phyloP scores from a whole-genome alignment of 2,797 vertebrate genomes.

The Nothura maculosa region DNA sequence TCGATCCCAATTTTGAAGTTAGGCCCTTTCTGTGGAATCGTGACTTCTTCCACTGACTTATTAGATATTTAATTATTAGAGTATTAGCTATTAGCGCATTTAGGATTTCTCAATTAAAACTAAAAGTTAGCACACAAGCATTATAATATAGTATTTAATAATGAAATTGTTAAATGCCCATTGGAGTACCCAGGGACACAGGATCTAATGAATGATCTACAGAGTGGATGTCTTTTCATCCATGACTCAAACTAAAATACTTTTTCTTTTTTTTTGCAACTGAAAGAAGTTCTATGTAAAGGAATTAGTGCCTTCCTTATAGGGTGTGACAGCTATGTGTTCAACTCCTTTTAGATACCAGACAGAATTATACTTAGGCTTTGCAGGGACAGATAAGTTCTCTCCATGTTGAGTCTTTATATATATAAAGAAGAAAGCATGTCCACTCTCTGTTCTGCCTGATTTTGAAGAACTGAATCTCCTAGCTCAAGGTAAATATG shows the following conservation, averaged over 20 bases:
- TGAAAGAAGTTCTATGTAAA: background rate
- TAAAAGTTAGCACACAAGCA: background rate
- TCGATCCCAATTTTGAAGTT: background rate
- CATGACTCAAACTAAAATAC: background rate
- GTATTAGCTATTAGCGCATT: too few relatives aligned
- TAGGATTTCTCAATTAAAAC: background rate
- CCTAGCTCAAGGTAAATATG: background rate
- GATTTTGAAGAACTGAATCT: background rate
- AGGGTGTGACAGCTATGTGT: accelerated
- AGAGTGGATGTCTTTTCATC: accelerated
- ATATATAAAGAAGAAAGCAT: background rate
- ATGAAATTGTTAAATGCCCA: background rate
- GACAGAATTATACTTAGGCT: background rate
- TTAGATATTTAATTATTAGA: too few relatives aligned
- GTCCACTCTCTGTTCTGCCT: background rate
- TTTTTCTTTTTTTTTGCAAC: background rate
- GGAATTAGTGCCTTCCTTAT: background rate
- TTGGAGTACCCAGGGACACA: background rate
- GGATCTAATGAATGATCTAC: background rate
- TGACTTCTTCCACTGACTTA: background rate
- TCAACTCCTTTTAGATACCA: background rate
- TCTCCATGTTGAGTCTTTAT: accelerated
- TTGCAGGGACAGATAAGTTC: background rate
- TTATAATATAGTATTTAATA: background rate
- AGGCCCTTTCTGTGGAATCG: background rate